Evolutionary conservation across 2,797 vertebrate genomes (phyloP).

Genomic region (Typhlichthys subterraneus): DNA sequence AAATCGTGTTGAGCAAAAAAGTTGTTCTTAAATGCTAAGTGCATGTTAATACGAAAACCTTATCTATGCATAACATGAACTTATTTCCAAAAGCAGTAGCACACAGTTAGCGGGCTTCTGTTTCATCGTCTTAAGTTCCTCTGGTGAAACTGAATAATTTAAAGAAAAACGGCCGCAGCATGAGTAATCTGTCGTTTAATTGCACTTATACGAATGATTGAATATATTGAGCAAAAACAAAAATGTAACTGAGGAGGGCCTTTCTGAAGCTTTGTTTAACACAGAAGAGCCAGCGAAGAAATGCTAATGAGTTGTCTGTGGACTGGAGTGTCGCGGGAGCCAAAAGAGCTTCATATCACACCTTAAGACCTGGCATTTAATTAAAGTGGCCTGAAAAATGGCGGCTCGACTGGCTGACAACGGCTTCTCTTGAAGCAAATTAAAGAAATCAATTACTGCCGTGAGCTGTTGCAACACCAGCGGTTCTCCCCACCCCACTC

Average conservation of each 20-base stretch:
- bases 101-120: constrained; percentile 25
- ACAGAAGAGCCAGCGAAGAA: constrained; percentile 62
- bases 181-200: constrained; percentile 65
- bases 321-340: constrained; percentile 73
- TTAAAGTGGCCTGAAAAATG: constrained; percentile 76
- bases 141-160: constrained; percentile 55
- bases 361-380: constrained; percentile 80
- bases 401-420: constrained; percentile 72
- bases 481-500: constrained; percentile 56
- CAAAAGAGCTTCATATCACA: constrained; percentile 78
- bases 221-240: constrained; percentile 47
- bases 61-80: no score
- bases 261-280: constrained; percentile 69
- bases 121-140: constrained; percentile 48
- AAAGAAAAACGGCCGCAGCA: constrained; percentile 58
- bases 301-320: constrained; percentile 76
- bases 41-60: no score
- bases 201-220: constrained; percentile 67
- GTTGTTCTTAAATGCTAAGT: no score
- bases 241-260: constrained; percentile 70
- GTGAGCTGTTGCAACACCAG: constrained; percentile 64
- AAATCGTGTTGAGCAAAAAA: no score
- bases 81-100: constrained; percentile 11
- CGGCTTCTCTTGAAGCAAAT: constrained; percentile 75
- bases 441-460: constrained; percentile 78